Conservation (phyloP, 92 coral and sea anemone species). For the Siderastrea radians region DNA sequence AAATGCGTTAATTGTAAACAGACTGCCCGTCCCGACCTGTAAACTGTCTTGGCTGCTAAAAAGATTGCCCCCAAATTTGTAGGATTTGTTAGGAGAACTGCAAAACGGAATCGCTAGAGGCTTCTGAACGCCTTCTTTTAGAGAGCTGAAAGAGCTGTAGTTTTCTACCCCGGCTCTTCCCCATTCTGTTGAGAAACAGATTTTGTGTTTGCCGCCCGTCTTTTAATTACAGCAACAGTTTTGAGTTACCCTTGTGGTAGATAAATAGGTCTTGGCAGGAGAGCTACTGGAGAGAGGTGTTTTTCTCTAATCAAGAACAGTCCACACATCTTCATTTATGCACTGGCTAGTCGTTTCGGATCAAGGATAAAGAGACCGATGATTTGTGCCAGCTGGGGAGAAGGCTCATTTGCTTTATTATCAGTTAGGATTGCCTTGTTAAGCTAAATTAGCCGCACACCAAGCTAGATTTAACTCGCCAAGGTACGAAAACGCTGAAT, state of each 20-base stretch:
- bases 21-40: background rate
- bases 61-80: background rate
- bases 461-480: background rate
- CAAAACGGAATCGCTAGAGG: background rate
- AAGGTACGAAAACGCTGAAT: too few relatives aligned
- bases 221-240: background rate
- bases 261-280: background rate
- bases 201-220: background rate
- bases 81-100: background rate
- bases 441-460: background rate
- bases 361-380: background rate
- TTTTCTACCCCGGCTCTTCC: background rate
- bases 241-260: background rate
- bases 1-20: slow-evolving; percentile 13
- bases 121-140: too few relatives aligned
- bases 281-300: background rate
- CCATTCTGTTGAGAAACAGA: background rate
- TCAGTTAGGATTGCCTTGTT: background rate
- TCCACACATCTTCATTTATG: background rate
- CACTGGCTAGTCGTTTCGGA: background rate
- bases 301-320: background rate
- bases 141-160: background rate
- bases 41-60: background rate
- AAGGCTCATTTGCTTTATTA: background rate
- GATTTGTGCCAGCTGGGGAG: background rate